Conservation (phyloP, 2,888 invertebrate genomes). For the Trichacis sp. region DNA sequence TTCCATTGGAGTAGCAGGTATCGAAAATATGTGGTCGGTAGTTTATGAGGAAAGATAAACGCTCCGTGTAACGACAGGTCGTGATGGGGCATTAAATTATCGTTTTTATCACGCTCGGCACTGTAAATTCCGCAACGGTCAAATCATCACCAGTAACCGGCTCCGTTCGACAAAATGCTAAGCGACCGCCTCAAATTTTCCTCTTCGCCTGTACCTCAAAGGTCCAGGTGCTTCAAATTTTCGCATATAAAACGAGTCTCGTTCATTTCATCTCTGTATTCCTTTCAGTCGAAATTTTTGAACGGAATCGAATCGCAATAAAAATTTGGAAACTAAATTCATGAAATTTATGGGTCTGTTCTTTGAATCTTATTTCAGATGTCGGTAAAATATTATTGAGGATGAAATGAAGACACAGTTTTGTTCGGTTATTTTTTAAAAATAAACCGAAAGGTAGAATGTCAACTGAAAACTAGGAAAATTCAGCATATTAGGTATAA, state of each 20-base stretch:
- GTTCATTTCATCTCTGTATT: slow-evolving; percentile 5
- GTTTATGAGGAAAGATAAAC: slow-evolving; percentile 30
- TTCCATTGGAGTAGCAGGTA: not conserved
- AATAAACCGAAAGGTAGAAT: too few relatives aligned
- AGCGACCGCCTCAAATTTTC: slow-evolving; percentile 33
- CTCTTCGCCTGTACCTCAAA: not conserved
- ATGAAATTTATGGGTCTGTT: not conserved
- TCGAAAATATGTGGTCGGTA: slow-evolving; percentile 11
- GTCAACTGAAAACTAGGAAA: too few relatives aligned
- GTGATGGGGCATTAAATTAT: slow-evolving; percentile 59
- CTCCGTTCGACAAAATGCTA: slow-evolving; percentile 35
- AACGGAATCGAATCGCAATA: not conserved
- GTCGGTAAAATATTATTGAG: too few relatives aligned
- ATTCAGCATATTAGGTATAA: too few relatives aligned
- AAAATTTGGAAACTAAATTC: not conserved
- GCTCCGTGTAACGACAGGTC: slow-evolving; percentile 49
- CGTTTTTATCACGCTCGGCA: slow-evolving; percentile 56
- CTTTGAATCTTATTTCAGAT: too few relatives aligned
- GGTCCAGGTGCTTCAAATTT: slow-evolving; percentile 3
- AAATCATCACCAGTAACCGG: slow-evolving; percentile 33
- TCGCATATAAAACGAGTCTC: slow-evolving; percentile 9
- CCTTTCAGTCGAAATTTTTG: slow-evolving; percentile 7
- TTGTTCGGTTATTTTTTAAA: too few relatives aligned
- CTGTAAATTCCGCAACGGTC: slow-evolving; percentile 52
- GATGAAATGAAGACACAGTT: too few relatives aligned